Conservation (phyloP, 1,140 invertebrate species). For the Orius laevigatus region DNA sequence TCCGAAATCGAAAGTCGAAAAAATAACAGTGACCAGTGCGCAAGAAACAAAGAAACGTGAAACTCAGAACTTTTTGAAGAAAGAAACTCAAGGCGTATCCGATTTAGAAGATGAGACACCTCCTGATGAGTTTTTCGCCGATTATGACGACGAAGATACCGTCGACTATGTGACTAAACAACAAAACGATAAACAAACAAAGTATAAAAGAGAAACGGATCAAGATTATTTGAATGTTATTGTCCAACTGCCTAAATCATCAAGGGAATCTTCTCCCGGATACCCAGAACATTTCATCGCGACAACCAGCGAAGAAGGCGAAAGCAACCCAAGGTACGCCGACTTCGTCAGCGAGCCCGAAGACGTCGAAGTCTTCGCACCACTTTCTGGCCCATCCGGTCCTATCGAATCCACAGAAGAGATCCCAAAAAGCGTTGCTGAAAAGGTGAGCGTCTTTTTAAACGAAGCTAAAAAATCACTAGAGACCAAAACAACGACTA, state of each 20-base stretch:
- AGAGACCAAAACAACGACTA: conserved; percentile 11
- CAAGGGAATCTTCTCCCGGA: conserved; percentile 45
- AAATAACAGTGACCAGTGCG: background rate
- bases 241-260: conserved; percentile 49
- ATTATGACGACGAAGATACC: conserved; percentile 17
- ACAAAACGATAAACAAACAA: conserved; percentile 1
- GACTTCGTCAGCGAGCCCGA: conserved; percentile 53
- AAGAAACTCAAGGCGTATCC: conserved; percentile 16
- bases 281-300: conserved; percentile 10
- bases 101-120: conserved; percentile 23
- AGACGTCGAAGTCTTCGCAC: conserved; percentile 29
- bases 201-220: conserved; percentile 5
- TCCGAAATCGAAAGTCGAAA: background rate
- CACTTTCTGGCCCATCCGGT: conserved; percentile 17
- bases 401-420: conserved; percentile 23
- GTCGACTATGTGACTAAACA: background rate
- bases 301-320: conserved; percentile 35
- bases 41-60: background rate
- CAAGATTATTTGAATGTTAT: conserved; percentile 33
- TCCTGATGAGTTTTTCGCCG: conserved; percentile 22
- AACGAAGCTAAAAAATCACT: conserved; percentile 33
- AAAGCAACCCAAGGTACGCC: conserved; percentile 38
- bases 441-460: conserved; percentile 35
- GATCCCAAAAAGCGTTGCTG: conserved; percentile 28
- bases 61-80: conserved; percentile 1